Percentiles rank a stretch among this genome's conserved stretches.
Evolutionary conservation across 2,113 vertebrate species (phyloP).

Genomic region (Tupaia tana): DNA sequence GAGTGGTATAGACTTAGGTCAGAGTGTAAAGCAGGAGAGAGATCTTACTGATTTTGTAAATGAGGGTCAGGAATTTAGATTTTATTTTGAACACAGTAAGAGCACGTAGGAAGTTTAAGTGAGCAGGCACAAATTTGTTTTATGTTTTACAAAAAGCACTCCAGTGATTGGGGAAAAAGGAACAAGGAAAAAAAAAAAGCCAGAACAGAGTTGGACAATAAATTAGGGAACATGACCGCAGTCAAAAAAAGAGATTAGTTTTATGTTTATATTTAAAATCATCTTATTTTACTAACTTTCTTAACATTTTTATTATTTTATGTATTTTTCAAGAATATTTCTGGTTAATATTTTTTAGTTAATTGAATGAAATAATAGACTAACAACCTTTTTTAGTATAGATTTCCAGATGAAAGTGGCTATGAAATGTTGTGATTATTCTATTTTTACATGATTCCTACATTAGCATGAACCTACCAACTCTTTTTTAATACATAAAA

Average conservation of each 20-base stretch:
- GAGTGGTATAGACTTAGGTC: fast-evolving
- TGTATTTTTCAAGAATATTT: background rate
- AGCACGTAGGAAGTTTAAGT: background rate
- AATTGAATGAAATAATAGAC: background rate
- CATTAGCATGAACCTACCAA: background rate
- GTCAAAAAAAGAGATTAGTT: background rate
- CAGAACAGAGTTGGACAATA: background rate
- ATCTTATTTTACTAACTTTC: background rate
- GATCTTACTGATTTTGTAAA: background rate
- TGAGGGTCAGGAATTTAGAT: background rate
- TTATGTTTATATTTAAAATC: background rate
- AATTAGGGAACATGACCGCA: background rate
- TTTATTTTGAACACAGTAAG: background rate
- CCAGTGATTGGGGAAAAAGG: background rate
- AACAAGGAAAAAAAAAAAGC: background rate
- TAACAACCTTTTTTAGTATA: background rate
- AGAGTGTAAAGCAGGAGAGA: background rate
- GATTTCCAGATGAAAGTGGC: background rate
- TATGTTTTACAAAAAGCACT: background rate
- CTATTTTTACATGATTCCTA: background rate
- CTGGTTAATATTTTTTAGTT: background rate
- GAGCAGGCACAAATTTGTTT: background rate
- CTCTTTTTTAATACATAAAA: background rate
- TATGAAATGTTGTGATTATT: background rate
- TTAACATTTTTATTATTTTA: background rate